A percentile compares a stretch with the other conserved stretches of the same genome.
These are phyloP conservation scores for Psittacula echo DNA, from an alignment of 2,797 vertebrate species.

Conservation along the genomic window DNA sequence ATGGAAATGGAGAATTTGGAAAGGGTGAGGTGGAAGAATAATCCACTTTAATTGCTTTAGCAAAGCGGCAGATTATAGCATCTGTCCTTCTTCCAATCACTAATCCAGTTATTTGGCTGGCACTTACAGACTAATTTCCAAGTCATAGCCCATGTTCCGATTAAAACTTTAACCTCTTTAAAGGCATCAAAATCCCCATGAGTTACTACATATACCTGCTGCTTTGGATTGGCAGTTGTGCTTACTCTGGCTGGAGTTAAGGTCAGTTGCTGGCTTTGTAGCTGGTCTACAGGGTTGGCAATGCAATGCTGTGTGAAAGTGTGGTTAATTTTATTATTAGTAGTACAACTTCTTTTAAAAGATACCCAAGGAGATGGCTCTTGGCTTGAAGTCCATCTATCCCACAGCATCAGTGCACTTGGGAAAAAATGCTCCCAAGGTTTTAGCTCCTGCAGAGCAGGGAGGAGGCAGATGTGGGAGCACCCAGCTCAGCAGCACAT, in stretches of 20 bases:
- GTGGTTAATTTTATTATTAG: neutral
- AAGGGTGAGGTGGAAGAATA: neutral
- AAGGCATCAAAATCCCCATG: neutral
- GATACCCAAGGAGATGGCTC: neutral
- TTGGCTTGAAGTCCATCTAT: neutral
- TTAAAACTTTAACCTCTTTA: neutral
- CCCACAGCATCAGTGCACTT: accelerated
- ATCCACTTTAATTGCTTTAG: neutral
- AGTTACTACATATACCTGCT: neutral
- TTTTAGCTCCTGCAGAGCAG: neutral
- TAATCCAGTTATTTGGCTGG: neutral
- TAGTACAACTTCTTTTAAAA: accelerated
- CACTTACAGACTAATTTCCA: neutral
- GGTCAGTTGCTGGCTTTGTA: accelerated
- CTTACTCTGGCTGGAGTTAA: accelerated
- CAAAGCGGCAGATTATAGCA: neutral
- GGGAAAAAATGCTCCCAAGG: neutral
- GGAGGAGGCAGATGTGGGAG: neutral
- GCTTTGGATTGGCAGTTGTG: neutral
- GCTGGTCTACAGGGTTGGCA: neutral
- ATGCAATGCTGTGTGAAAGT: accelerated
- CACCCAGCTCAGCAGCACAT: accelerated
- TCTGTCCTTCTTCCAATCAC: neutral
- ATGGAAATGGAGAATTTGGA: neutral
- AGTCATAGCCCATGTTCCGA: neutral